Conservation (phyloP, 2,888 invertebrate species). For the Netelia fuscicornis region DNA sequence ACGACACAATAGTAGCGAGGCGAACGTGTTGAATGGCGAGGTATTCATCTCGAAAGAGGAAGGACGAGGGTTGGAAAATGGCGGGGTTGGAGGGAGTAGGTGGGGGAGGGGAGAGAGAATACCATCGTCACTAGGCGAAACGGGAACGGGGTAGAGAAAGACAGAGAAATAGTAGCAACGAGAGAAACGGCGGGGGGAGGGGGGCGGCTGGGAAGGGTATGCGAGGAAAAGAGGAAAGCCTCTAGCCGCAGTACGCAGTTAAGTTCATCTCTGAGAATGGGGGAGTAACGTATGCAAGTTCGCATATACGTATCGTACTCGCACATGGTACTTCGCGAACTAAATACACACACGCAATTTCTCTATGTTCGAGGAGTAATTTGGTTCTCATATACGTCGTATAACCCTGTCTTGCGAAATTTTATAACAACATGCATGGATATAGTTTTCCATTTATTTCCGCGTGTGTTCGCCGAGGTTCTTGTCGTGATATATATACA, state of each 20-base stretch:
- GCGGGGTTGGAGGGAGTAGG: not conserved
- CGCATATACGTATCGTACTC: slow-evolving; percentile 40
- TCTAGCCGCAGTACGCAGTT: slow-evolving; percentile 64
- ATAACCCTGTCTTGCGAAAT: slow-evolving; percentile 26
- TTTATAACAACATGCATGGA: slow-evolving; percentile 28
- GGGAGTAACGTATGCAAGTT: slow-evolving; percentile 35
- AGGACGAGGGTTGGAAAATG: slow-evolving; percentile 57
- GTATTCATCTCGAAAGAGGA: slow-evolving; percentile 76
- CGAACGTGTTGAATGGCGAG: slow-evolving; percentile 59
- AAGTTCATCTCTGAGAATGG: slow-evolving; percentile 68
- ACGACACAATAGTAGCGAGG: slow-evolving; percentile 57
- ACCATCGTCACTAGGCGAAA: slow-evolving; percentile 15
- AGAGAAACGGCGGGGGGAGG: not conserved
- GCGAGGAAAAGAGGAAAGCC: slow-evolving; percentile 68
- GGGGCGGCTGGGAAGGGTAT: not conserved
- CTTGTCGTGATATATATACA: not conserved
- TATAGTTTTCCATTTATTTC: slow-evolving; percentile 26
- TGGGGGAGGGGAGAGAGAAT: slow-evolving; percentile 31
- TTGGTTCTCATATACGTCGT: slow-evolving; percentile 21
- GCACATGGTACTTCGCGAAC: slow-evolving; percentile 32
- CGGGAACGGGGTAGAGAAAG: slow-evolving; percentile 8
- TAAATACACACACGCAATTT: slow-evolving; percentile 5
- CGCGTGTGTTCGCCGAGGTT: not conserved
- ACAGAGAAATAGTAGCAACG: not conserved
- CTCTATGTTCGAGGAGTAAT: slow-evolving; percentile 24